A percentile compares a stretch with the other conserved stretches of the same genome.
Conservation (phyloP, 2,888 invertebrate genomes). For the Parnassius smintheus region DNA sequence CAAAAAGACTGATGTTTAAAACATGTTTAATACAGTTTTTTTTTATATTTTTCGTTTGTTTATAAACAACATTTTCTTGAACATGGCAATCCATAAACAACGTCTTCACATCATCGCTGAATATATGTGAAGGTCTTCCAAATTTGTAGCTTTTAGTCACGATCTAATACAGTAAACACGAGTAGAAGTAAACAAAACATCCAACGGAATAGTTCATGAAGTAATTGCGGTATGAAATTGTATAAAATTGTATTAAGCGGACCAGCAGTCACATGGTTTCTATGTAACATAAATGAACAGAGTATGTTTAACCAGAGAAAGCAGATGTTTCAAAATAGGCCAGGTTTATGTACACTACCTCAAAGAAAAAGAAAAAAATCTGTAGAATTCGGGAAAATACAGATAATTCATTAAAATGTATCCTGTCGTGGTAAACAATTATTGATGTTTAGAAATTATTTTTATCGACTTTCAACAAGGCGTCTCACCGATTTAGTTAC, state of each 20-base stretch:
- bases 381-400: no score
- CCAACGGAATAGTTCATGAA: slow-evolving; percentile 31
- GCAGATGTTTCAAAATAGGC: no score
- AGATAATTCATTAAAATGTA: no score
- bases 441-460: no score
- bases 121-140: slow-evolving; percentile 7
- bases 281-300: background rate
- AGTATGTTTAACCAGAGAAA: background rate
- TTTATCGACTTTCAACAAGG: no score
- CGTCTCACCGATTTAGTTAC: no score
- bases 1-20: no score
- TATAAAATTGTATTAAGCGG: slow-evolving; percentile 47
- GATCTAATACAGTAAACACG: background rate
- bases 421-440: no score
- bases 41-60: background rate
- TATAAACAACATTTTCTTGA: background rate
- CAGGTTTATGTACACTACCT: no score
- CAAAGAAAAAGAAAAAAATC: no score
- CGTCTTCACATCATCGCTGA: background rate
- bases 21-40: background rate
- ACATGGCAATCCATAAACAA: background rate
- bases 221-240: slow-evolving; percentile 43
- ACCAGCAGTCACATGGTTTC: background rate
- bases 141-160: background rate
- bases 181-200: slow-evolving; percentile 21